Conservation (phyloP, 2,888 invertebrate species). For the Chrysolina haemoptera region DNA sequence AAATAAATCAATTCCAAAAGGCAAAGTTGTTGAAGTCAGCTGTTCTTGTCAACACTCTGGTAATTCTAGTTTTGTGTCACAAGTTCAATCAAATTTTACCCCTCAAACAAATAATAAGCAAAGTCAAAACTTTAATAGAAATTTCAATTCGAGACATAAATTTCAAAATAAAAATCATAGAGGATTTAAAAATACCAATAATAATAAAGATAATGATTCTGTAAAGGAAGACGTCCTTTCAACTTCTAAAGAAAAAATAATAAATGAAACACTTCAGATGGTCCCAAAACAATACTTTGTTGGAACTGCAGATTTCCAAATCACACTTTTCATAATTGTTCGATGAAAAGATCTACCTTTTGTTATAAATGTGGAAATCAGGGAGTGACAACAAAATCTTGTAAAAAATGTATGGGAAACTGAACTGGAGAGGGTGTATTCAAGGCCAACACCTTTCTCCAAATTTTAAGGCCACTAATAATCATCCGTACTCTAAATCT, state of each 20-base stretch:
- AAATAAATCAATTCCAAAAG: neutral
- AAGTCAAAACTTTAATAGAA: neutral
- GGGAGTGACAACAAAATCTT: neutral
- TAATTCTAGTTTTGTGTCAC: neutral
- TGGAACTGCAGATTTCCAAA: neutral
- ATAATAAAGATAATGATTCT: neutral
- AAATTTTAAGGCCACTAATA: neutral
- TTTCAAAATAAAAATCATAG: neutral
- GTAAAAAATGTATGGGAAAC: neutral
- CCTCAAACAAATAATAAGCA: neutral
- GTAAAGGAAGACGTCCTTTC: neutral
- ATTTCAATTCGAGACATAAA: neutral
- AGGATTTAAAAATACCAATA: neutral
- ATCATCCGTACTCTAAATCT: neutral
- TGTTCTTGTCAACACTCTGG: neutral
- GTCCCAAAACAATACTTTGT: neutral
- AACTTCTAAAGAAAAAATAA: neutral
- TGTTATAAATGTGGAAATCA: neutral
- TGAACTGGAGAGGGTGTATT: neutral
- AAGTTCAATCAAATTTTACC: neutral
- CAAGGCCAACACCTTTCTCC: neutral
- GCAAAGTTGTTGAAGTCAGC: neutral
- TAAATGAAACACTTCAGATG: neutral
- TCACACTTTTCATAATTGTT: neutral
- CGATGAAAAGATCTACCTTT: neutral